Evolutionary conservation across 2,113 vertebrate genomes (phyloP).

Genomic region (Xiphias gladius): DNA sequence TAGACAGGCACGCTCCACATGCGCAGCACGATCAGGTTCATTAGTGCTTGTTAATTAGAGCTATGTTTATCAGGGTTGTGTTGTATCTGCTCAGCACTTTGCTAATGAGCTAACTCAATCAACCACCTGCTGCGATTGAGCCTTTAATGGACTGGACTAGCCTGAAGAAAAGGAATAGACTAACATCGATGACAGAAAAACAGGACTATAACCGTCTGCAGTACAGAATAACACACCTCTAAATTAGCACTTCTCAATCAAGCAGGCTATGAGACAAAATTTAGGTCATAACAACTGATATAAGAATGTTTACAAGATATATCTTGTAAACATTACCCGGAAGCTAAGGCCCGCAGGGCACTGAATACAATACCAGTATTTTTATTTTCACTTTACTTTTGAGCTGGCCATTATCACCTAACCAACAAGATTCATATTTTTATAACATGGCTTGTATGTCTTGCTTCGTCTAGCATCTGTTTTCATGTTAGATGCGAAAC

Average conservation of each 20-base stretch:
- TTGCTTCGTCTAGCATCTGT: background rate
- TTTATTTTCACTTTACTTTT: background rate
- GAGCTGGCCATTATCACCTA: background rate
- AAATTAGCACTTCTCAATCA: conserved; percentile 24
- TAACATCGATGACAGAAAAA: conserved; percentile 40
- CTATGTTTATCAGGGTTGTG: conserved; percentile 70
- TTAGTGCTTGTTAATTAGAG: conserved; percentile 80
- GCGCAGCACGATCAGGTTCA: conserved; percentile 61
- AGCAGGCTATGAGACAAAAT: background rate
- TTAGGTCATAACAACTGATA: conserved; percentile 15
- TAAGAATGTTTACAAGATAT: too few relatives aligned
- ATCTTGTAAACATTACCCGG: too few relatives aligned
- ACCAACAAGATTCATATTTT: background rate
- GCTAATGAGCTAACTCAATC: conserved; percentile 79
- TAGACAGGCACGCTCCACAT: conserved; percentile 33
- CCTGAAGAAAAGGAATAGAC: conserved; percentile 48
- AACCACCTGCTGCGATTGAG: conserved; percentile 75
- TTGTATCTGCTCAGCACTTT: conserved; percentile 81
- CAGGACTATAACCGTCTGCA: background rate
- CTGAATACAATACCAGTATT: background rate
- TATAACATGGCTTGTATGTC: background rate
- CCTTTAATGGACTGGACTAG: conserved; percentile 61
- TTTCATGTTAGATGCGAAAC: background rate
- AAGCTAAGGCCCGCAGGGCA: background rate
- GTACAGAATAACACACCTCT: background rate